Base-by-base conservation (phyloP, 2,888 invertebrate genomes). In the Alsophila aescularia region DNA sequence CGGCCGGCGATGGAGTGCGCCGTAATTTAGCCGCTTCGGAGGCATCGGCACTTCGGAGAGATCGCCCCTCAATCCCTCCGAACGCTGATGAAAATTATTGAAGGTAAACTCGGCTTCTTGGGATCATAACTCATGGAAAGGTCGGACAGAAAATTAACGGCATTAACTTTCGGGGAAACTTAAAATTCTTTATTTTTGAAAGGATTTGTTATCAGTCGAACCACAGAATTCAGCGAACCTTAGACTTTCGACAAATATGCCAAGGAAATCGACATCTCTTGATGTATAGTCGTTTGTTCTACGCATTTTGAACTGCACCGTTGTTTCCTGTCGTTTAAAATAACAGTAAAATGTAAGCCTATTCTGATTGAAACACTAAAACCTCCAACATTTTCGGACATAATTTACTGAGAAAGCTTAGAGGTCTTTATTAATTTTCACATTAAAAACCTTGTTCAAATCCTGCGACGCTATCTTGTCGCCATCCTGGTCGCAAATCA, bases 401-500 rank as follows among this genome's bases (percentile, higher is more conserved):
- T 21, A 15, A 9, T 27, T 14, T 14, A 15, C 16, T 10, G 14
- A 13, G 14, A 15, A 1, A 27, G 5, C 15, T n/a, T 21, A 2
- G 13, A 7, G 12, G 14, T 24, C 8, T 15, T 21, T 50, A 50
- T 40, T 45, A 50, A 51, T 59, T 52, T 58, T 51, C 35, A 39
- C 37, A 39, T 52, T 58, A 61, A 32, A 58, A 64, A 50, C 21
- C 21, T 13, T 24, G 37, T 55, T 34, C 35, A 51, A 45, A 55
- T 49, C 56, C 52, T 24, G 52, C 29, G n/a, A 50, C 36, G 51
- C 57, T 64, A 84, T 85, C 85, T 72, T 68, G 67, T 55, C 70
- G 69, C 72, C 81, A 81, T 85, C 80, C 73, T 76, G 47, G 47
- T 15, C 77, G 65, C 80, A 82, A 83, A 84, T 84, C 80, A 81